Base-by-base conservation (phyloP, 2,888 invertebrate species). In the Trimorus sp. region DNA sequence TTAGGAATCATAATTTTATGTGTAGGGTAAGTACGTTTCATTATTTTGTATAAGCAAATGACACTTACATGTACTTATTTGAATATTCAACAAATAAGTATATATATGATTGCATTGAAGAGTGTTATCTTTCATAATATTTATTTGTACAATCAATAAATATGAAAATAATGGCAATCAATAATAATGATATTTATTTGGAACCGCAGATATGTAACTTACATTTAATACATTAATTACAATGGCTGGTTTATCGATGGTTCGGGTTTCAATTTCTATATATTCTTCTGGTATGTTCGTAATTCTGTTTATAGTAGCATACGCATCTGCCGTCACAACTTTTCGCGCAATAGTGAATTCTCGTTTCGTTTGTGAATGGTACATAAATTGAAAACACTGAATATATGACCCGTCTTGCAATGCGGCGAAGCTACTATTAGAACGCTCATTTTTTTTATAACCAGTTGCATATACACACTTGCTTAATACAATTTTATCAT, bases 391-490 rank as follows among this genome's bases (percentile, higher is more conserved):
- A 26, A 36, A 5, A 37, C 56, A 56, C n/a, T 56, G 56, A 56
- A 56, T 37, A 56, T 12, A 56, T 3, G 56, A 36, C 12, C n/a
- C 11, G 37, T 56, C 36, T 56, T 26, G 7, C 37, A 56, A 56
- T 12, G 37, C 1, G 12, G 37, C 56, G 37, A 26, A 56, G 37
- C 36, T 36, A 11, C 16, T 56, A 26, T 56, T 56, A 5, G 56
- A 36, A 26, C 26, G 56, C 12, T 56, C 37, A 3, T 56, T 26
- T 5, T 3, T 36, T 56, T 36, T 56, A 12, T 26, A 11, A 9
- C 40, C 14, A 15, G 14, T 59, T 9, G 3, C 59, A 38, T 59
- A 40, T n/a, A 59, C 6, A 59, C 59, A 40, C 14, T 59, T 59
- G 14, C 42, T n/a, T 7, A 59, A 5, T 14, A 59, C 42, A 40